Percentiles rank a stretch among this genome's conserved stretches.
phyloP scores from a whole-genome alignment of 2,888 invertebrate genomes.

The Ferrisia virgata region DNA sequence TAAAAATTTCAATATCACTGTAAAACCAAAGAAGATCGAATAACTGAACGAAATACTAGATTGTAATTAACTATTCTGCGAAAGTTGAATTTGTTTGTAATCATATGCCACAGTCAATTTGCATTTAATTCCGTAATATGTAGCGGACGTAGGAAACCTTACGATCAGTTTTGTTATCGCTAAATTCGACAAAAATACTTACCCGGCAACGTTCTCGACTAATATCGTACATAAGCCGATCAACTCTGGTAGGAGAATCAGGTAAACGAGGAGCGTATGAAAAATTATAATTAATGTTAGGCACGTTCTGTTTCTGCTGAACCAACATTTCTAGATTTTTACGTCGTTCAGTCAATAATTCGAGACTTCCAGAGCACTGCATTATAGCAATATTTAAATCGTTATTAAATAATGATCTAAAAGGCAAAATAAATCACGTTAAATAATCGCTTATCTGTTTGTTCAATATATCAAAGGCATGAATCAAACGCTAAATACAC shows the following conservation, averaged over 20 bases:
- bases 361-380: slow-evolving; percentile 15
- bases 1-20: no score
- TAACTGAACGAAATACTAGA: no score
- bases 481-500: not conserved
- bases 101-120: no score
- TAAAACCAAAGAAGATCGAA: no score
- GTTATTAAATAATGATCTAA: not conserved
- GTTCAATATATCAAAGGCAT: not conserved
- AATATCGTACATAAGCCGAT: slow-evolving; percentile 24
- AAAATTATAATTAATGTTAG: not conserved
- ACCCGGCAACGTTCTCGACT: slow-evolving; percentile 33
- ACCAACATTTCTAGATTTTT: slow-evolving; percentile 24
- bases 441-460: not conserved
- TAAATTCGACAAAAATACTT: not conserved
- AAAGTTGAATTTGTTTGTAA: no score
- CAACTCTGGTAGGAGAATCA: slow-evolving; percentile 33
- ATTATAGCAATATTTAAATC: slow-evolving; percentile 25
- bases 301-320: not conserved
- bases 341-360: slow-evolving; percentile 6
- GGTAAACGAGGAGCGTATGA: slow-evolving; percentile 25
- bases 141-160: no score
- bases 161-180: not conserved
- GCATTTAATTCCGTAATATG: no score
- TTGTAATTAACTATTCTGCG: no score
- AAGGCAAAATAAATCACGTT: not conserved